A percentile compares a stretch with the other conserved stretches of the same genome.
phyloP scores from a whole-genome alignment of 2,113 vertebrate species.

The Macaca mulatta region DNA sequence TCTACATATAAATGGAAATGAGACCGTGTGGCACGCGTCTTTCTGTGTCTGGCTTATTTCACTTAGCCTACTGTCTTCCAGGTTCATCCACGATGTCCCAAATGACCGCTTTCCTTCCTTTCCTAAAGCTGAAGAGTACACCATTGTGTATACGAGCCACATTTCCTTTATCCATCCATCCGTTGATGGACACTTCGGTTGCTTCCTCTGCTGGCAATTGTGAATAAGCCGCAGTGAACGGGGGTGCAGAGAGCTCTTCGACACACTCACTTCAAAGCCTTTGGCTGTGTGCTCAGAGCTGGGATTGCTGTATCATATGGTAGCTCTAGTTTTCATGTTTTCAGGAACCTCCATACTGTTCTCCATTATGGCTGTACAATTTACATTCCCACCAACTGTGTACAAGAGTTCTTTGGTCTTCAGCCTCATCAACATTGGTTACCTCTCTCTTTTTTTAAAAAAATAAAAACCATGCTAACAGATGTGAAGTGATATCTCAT shows the following conservation, averaged over 20 bases:
- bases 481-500: not conserved
- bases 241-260: not conserved
- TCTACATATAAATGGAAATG: too few relatives aligned
- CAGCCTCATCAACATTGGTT: not conserved
- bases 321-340: not conserved
- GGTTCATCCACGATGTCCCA: too few relatives aligned
- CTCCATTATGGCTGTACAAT: not conserved
- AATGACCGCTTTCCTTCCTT: not conserved
- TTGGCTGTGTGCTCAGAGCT: not conserved
- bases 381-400: not conserved
- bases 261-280: not conserved
- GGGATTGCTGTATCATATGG: not conserved
- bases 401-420: too few relatives aligned
- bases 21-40: not conserved
- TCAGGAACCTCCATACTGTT: not conserved
- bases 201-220: not conserved
- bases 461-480: not conserved
- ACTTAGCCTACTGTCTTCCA: not conserved
- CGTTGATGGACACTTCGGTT: too few relatives aligned
- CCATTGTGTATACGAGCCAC: accelerated
- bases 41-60: not conserved
- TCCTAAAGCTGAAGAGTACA: not conserved
- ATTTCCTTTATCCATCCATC: too few relatives aligned
- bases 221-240: not conserved
- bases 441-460: not conserved